phyloP scores from a whole-genome alignment of 2,888 invertebrate species.

The Drosophila algonquin region DNA sequence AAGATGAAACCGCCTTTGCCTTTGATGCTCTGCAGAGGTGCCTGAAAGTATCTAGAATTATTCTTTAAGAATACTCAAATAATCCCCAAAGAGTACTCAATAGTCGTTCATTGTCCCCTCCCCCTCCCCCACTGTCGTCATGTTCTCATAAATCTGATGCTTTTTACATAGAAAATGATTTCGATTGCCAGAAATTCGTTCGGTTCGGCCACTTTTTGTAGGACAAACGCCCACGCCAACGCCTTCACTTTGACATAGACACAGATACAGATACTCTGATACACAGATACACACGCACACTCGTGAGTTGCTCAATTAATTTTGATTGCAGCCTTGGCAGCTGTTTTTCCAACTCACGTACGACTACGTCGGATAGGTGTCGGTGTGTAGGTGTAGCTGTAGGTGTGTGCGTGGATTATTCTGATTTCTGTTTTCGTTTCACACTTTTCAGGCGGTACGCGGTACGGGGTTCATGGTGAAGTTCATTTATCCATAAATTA shows the following conservation, averaged over 20 bases:
- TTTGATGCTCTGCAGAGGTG: constrained; percentile 38
- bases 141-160: constrained; percentile 50
- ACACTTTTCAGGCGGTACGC: constrained; percentile 29
- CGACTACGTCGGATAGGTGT: too few species aligned
- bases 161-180: constrained; percentile 57
- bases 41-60: background rate
- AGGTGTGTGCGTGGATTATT: constrained; percentile 27
- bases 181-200: constrained; percentile 36
- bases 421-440: constrained; percentile 37
- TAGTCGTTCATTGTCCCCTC: background rate
- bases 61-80: background rate
- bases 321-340: constrained; percentile 77
- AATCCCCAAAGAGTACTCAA: constrained; percentile 32
- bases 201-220: constrained; percentile 55
- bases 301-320: constrained; percentile 72
- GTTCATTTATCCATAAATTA: constrained; percentile 52
- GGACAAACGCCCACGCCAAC: constrained; percentile 66
- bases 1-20: constrained; percentile 21
- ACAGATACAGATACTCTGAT: constrained; percentile 20
- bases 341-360: constrained; percentile 45
- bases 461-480: constrained; percentile 40
- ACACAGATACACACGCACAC: constrained; percentile 12
- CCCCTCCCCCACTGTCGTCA: background rate
- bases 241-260: constrained; percentile 71
- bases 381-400: background rate